Evolutionary conservation across 2,888 invertebrate species (phyloP).

Genomic region (Meliscaeva auricollis): DNA sequence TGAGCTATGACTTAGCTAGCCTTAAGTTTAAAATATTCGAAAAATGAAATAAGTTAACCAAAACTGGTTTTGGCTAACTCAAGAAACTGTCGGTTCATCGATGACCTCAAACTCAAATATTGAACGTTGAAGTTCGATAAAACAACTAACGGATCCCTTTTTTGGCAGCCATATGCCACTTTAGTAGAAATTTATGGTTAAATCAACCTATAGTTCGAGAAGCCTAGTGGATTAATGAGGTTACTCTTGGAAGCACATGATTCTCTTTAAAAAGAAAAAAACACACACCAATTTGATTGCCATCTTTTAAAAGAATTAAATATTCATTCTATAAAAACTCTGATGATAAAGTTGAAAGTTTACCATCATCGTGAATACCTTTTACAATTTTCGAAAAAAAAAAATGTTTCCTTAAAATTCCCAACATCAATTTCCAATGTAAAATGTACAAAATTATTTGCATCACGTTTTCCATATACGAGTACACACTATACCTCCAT

Average conservation of each 20-base stretch:
- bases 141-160: neutral
- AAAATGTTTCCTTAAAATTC: conserved; percentile 19
- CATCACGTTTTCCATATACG: conserved; percentile 60
- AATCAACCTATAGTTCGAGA: no score
- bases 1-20: no score
- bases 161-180: neutral
- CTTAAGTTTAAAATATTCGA: no score
- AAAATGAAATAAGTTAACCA: no score
- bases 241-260: neutral
- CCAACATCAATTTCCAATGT: conserved; percentile 24
- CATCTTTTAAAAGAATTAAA: conserved; percentile 4
- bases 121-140: no score
- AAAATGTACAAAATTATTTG: conserved; percentile 45
- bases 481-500: neutral
- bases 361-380: neutral
- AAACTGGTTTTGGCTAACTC: no score
- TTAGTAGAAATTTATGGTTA: no score
- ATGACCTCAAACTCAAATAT: no score
- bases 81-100: no score
- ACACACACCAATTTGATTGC: neutral
- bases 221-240: neutral
- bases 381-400: conserved; percentile 5
- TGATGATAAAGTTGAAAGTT: conserved; percentile 37
- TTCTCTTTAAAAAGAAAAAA: conserved; percentile 16
- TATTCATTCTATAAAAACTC: conserved; percentile 10